These are phyloP conservation scores for Coleophora deauratella DNA, from an alignment of 2,888 invertebrate species.

Conservation along the genomic window DNA sequence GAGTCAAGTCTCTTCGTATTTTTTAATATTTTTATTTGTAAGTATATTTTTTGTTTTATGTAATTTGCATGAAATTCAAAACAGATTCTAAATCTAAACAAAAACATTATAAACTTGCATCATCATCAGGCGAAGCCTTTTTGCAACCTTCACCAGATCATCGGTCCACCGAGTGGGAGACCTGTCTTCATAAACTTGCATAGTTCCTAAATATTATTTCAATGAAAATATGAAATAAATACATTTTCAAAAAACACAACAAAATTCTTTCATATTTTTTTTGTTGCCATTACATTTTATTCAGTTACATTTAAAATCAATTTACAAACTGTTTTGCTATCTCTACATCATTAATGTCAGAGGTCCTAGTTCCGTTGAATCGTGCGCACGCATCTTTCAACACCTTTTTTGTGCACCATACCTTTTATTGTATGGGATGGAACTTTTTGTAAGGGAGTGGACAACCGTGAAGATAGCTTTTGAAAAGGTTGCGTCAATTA, in stretches of 20 bases:
- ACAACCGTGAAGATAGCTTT: conserved; percentile 6
- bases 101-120: too few species aligned
- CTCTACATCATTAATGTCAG: conserved; percentile 16
- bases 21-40: too few species aligned
- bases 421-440: conserved; percentile 5
- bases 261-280: too few species aligned
- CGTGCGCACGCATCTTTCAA: conserved; percentile 5
- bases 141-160: too few species aligned
- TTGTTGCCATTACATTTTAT: too few species aligned
- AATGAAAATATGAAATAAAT: neutral
- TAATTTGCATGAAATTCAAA: too few species aligned
- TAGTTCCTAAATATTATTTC: neutral
- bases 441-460: neutral
- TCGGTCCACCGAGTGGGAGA: too few species aligned
- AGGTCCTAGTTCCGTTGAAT: conserved; percentile 10
- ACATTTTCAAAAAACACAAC: neutral
- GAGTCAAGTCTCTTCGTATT: too few species aligned
- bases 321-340: conserved; percentile 2
- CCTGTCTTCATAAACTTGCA: too few species aligned
- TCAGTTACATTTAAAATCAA: neutral
- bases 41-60: too few species aligned
- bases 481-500: conserved; percentile 1
- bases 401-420: conserved; percentile 14
- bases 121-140: too few species aligned
- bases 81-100: too few species aligned